Percentiles rank a stretch among this genome's conserved stretches.
Evolutionary conservation across 2,888 invertebrate species (phyloP).

Genomic region (Sycophila texana): DNA sequence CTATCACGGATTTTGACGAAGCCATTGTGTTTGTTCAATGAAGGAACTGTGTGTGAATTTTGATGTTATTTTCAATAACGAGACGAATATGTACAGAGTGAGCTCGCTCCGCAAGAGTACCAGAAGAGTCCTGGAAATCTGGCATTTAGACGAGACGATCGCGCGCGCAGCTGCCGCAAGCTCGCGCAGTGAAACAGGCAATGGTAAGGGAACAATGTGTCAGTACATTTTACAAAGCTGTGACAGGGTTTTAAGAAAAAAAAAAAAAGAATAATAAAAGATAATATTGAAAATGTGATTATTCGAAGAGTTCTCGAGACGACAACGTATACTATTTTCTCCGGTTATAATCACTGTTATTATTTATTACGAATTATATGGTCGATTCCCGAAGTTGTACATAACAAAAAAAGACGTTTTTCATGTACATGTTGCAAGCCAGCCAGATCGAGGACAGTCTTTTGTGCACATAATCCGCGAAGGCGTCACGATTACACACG

Average conservation of each 20-base stretch:
- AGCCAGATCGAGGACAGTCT: conserved; percentile 51
- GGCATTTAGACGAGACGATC: conserved; percentile 36
- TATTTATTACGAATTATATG: conserved; percentile 50
- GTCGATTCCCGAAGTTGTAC: conserved; percentile 42
- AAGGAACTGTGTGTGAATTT: conserved; percentile 28
- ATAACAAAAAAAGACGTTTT: conserved; percentile 33
- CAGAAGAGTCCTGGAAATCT: conserved; percentile 23
- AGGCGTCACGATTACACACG: conserved; percentile 60
- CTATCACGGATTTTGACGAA: conserved; percentile 50
- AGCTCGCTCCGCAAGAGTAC: conserved; percentile 18
- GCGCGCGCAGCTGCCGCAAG: not conserved
- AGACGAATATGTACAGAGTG: conserved; percentile 29
- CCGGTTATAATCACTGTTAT: conserved; percentile 43
- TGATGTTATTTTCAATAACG: conserved; percentile 20
- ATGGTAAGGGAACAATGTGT: conserved; percentile 35
- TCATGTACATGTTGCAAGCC: conserved; percentile 53
- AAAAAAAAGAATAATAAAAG: conserved; percentile 24
- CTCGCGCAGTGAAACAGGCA: not conserved
- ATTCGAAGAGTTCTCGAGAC: conserved; percentile 29
- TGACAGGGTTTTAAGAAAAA: conserved; percentile 45
- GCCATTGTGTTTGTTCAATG: conserved; percentile 40
- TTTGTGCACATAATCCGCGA: conserved; percentile 45
- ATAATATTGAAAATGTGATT: conserved; percentile 9
- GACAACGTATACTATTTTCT: conserved; percentile 23
- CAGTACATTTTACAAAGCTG: conserved; percentile 49